A percentile compares a stretch with the other conserved stretches of the same genome.
Evolutionary conservation across 2,888 invertebrate genomes (phyloP).

Genomic region (Lingula anatina): DNA sequence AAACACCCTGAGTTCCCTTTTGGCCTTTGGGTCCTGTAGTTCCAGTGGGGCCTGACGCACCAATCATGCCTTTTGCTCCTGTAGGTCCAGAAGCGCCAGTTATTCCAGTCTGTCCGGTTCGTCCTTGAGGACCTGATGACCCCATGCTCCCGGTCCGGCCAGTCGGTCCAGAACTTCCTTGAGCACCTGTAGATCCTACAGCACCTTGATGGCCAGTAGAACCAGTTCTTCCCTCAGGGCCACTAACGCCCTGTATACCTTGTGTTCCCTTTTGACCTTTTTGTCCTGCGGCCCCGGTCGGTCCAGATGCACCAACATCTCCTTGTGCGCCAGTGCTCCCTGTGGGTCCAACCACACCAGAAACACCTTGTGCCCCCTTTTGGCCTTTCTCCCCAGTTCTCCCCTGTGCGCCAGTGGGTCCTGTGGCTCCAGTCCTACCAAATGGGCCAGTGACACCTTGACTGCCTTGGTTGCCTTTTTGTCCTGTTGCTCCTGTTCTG

Average conservation of each 20-base stretch:
- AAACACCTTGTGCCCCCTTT: constrained; percentile 2
- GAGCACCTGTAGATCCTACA: not conserved
- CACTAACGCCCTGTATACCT: constrained; percentile 6
- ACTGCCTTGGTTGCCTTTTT: constrained; percentile 1
- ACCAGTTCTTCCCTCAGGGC: not conserved
- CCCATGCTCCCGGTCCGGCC: not conserved
- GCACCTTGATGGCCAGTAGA: not conserved
- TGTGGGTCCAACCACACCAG: constrained; percentile 5
- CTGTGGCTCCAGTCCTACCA: not conserved
- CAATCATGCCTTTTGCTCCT: not conserved
- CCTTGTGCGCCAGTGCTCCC: constrained; percentile 8
- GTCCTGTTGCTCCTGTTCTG: constrained; percentile 5
- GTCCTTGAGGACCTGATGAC: not conserved
- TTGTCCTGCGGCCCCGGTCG: constrained; percentile 7
- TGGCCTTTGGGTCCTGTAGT: not conserved
- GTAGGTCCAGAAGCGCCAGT: constrained; percentile 3
- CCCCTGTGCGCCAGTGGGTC: constrained; percentile 6
- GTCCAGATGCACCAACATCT: constrained; percentile 6
- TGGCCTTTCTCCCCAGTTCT: constrained; percentile 4
- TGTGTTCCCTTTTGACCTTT: constrained; percentile 5
- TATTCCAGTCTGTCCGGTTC: constrained; percentile 2
- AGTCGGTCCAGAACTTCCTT: not conserved
- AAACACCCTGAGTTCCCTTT: not conserved
- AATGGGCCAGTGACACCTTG: not conserved
- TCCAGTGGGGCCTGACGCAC: not conserved